These are phyloP conservation scores for Otus sunia DNA, from an alignment of 2,113 vertebrate genomes.

Conservation along the genomic window DNA sequence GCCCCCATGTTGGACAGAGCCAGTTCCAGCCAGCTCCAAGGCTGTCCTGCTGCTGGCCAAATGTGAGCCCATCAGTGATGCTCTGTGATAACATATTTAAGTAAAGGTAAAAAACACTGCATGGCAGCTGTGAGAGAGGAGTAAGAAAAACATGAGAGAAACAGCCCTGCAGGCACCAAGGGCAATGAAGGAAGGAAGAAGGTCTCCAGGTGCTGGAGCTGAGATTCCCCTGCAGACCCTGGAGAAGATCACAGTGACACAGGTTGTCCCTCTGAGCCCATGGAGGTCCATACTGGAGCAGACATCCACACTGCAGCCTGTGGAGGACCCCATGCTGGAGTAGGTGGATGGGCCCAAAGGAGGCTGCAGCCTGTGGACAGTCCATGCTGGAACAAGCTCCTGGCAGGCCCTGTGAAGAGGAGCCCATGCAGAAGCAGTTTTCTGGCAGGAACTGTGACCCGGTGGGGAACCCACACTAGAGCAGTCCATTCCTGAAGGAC, in stretches of 20 bases:
- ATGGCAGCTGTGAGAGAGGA: not conserved
- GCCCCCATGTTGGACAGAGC: not conserved
- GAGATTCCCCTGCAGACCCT: not conserved
- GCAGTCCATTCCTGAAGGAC: not conserved
- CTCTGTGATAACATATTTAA: not conserved
- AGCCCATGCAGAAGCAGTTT: not conserved
- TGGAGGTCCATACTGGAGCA: accelerated
- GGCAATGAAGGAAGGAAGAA: not conserved
- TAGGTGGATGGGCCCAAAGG: too few relatives aligned
- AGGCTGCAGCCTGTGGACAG: not conserved
- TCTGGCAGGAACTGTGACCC: not conserved
- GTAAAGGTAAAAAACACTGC: not conserved
- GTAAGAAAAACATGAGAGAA: not conserved
- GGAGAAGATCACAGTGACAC: not conserved
- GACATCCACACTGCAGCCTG: not conserved
- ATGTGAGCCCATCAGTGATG: not conserved
- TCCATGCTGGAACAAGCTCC: accelerated
- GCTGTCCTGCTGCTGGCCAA: not conserved
- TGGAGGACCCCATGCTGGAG: accelerated
- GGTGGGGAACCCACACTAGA: not conserved
- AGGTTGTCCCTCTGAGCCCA: not conserved
- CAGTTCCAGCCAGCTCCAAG: not conserved
- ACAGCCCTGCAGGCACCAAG: not conserved
- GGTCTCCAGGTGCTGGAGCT: accelerated
- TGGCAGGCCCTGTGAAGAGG: not conserved